These are phyloP conservation scores for Sylvia borin DNA, from an alignment of 2,797 vertebrate genomes.

Conservation along the genomic window DNA sequence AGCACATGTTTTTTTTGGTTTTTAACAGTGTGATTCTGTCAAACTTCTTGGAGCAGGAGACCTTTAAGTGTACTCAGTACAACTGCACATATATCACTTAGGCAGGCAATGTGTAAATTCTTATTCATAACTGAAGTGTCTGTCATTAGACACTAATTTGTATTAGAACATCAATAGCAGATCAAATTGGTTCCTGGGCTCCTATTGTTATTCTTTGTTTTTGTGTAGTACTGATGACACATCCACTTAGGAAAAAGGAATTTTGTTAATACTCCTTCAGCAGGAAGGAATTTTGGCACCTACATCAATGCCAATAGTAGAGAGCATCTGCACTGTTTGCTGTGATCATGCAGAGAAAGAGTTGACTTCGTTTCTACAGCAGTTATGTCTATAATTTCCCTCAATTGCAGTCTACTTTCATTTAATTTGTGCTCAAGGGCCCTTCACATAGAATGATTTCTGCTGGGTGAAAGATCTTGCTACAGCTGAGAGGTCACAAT, in stretches of 20 bases:
- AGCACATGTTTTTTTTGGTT: neutral
- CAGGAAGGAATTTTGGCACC: constrained; percentile 59
- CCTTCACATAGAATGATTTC: constrained; percentile 72
- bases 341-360: constrained; percentile 60
- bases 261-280: constrained; percentile 70
- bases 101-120: neutral
- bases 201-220: constrained; percentile 45
- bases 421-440: constrained; percentile 79
- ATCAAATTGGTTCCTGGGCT: neutral
- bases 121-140: neutral
- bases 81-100: neutral
- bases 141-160: constrained; percentile 6
- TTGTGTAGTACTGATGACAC: constrained; percentile 52
- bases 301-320: constrained; percentile 41
- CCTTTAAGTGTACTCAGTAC: neutral
- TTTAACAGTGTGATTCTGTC: neutral
- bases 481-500: constrained; percentile 68
- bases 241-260: constrained; percentile 57
- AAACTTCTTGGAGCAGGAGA: neutral
- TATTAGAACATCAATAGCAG: neutral
- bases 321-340: constrained; percentile 56
- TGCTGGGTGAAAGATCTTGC: constrained; percentile 70
- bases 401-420: constrained; percentile 73
- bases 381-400: constrained; percentile 75
- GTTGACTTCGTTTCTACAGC: constrained; percentile 61